phyloP scores from a whole-genome alignment of 2,888 invertebrate genomes.

The Heliconius charithonia region DNA sequence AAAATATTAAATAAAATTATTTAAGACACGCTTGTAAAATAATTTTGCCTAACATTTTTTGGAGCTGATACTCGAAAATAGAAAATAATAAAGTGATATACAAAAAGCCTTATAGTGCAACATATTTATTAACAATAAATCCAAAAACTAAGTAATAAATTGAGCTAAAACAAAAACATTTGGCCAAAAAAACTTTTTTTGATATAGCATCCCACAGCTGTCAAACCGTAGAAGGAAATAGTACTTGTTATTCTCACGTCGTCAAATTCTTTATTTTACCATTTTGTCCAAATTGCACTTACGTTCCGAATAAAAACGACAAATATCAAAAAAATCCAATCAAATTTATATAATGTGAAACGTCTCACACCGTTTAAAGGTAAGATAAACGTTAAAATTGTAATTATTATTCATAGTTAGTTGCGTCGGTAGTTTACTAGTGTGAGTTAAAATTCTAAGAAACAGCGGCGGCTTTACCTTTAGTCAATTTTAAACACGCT shows the following conservation, averaged over 20 bases:
- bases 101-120: not conserved
- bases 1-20: no score
- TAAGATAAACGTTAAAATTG: not conserved
- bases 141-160: not conserved
- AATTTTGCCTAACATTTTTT: no score
- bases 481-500: constrained; percentile 55
- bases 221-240: constrained; percentile 41
- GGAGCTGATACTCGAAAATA: no score
- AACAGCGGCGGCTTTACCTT: constrained; percentile 53
- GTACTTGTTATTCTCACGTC: constrained; percentile 27
- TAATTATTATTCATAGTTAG: constrained; percentile 63
- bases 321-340: not conserved
- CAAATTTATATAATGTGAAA: constrained; percentile 34
- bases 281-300: not conserved
- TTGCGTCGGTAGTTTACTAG: constrained; percentile 54
- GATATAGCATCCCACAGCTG: constrained; percentile 29
- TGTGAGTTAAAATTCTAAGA: constrained; percentile 72
- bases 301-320: not conserved
- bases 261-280: not conserved
- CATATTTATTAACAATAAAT: not conserved
- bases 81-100: no score
- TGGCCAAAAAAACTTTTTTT: not conserved
- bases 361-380: constrained; percentile 42
- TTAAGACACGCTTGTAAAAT: no score
- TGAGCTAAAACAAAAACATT: not conserved